Evolutionary conservation across 2,113 vertebrate species (phyloP).

Genomic region (Romanogobio albipinnatus): DNA sequence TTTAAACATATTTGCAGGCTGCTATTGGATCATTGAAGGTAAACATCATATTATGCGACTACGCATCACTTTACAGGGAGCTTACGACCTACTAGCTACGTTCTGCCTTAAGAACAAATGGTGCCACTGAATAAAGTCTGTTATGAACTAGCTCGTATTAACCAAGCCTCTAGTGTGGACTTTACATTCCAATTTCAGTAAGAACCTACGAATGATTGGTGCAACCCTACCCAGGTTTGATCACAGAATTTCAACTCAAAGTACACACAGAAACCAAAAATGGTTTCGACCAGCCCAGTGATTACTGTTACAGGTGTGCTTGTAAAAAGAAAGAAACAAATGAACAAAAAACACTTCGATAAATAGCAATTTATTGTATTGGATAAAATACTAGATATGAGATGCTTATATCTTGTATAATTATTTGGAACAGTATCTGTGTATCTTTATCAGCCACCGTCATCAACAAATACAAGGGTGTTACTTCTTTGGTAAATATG

Average conservation of each 20-base stretch:
- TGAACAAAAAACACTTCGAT: background rate
- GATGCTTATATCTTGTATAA: conserved; percentile 6
- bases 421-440: background rate
- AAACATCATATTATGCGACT: no score
- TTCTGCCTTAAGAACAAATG: no score
- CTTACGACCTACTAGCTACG: no score
- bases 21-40: no score
- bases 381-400: background rate
- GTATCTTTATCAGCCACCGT: conserved; percentile 8
- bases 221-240: no score
- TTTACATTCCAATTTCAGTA: no score
- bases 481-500: conserved; percentile 42
- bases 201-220: no score
- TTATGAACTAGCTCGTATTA: no score
- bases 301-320: background rate
- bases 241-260: background rate
- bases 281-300: background rate
- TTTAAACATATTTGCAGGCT: no score
- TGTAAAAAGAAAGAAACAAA: background rate
- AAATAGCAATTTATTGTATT: background rate
- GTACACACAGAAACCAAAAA: background rate
- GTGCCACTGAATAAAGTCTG: no score
- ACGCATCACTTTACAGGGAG: no score
- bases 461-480: conserved; percentile 21
- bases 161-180: no score